Base-by-base conservation (phyloP, 1,140 invertebrate species). In the Tyrophagus putrescentiae region DNA sequence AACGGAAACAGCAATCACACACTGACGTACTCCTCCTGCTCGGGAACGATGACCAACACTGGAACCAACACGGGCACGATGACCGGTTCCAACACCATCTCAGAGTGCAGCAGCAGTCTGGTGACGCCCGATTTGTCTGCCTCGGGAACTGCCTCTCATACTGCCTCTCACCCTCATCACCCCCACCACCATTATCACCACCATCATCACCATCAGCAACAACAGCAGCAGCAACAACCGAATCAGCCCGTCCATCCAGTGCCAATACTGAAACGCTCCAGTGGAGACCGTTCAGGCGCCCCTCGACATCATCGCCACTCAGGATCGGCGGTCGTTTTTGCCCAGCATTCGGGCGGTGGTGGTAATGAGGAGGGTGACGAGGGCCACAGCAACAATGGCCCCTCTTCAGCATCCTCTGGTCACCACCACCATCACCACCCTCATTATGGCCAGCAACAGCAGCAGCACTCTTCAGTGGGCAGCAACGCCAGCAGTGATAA, bases 91-190 rank as follows among this genome's bases (percentile, higher is more conserved):
- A 48, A 48, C 18, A 48, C 45, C 23, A 48, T 48, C 27, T 54
- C 52, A 1, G 52, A 54, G 27, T 54, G 52, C 27, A 54, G 52
- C 45, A 50, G 32, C 31, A 48, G 45, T 48, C 31, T 21, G 18
- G 45, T 48, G 27, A 54, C 52, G 25, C 52, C 52, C 21, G 45
- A 48, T 21, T 18, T 7, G 18, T 48, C 45, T 48, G 45, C 21
- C n/a, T n/a, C n/a, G n/a, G n/a, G n/a, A n/a, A n/a, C n/a, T n/a
- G n/a, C n/a, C n/a, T n/a, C n/a, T n/a, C n/a, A n/a, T n/a, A n/a
- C n/a, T n/a, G n/a, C n/a, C n/a, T n/a, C n/a, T n/a, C n/a, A n/a
- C n/a, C n/a, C n/a, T n/a, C n/a, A n/a, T n/a, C n/a, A n/a, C n/a
- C n/a, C n/a, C n/a, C n/a, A n/a, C n/a, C n/a, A n/a, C n/a, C n/a